Percentiles rank a stretch among this genome's conserved stretches.
Evolutionary conservation across 2,113 vertebrate species (phyloP).

Genomic region (Nothoprocta perdicaria): DNA sequence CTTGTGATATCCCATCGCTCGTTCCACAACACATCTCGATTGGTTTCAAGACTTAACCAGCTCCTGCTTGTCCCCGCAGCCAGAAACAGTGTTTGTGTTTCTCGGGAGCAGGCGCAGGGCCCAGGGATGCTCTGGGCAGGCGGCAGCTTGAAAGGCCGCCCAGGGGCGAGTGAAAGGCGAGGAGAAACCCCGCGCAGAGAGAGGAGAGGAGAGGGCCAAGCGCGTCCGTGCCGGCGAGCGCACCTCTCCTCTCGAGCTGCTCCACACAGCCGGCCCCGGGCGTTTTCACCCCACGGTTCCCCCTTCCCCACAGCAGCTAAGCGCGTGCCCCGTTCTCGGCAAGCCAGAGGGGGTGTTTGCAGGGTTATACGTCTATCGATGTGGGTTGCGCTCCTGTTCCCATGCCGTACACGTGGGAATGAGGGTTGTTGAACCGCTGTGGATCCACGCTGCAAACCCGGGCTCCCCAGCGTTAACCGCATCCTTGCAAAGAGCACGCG

Average conservation of each 20-base stretch:
- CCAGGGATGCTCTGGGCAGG: slow-evolving; percentile 20
- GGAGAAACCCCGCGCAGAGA: neutral
- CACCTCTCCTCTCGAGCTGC: fast-evolving
- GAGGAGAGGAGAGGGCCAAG: neutral
- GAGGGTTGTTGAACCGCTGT: fast-evolving
- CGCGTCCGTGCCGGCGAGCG: neutral
- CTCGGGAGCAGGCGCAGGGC: neutral
- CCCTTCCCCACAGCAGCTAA: too few species aligned
- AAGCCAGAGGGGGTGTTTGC: fast-evolving
- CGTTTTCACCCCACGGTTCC: fast-evolving
- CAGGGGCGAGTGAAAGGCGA: neutral
- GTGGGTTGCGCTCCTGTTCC: fast-evolving
- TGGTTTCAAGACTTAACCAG: slow-evolving; percentile 16
- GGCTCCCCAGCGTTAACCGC: neutral
- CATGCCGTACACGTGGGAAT: fast-evolving
- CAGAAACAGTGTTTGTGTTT: neutral
- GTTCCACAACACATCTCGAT: neutral
- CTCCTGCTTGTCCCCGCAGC: neutral
- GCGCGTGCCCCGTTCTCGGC: fast-evolving
- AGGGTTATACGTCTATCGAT: fast-evolving
- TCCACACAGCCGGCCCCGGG: fast-evolving
- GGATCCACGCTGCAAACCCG: neutral
- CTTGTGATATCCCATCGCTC: neutral
- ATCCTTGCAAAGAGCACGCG: neutral
- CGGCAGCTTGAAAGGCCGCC: slow-evolving; percentile 17